These are phyloP conservation scores for Hipposideros larvatus DNA, from an alignment of 2,797 vertebrate genomes.

Conservation along the genomic window DNA sequence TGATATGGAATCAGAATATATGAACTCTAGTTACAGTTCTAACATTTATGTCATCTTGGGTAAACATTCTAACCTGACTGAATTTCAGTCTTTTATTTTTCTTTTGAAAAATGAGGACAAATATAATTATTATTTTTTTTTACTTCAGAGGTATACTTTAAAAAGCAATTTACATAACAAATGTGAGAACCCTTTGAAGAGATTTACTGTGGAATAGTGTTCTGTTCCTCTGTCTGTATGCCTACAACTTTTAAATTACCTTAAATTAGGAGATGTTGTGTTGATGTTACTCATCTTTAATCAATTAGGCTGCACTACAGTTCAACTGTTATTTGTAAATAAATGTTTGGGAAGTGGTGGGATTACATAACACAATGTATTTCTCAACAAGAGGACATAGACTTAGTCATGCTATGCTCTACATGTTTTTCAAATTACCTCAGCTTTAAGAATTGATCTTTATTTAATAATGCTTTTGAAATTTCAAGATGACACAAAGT, in stretches of 20 bases:
- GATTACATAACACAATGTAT: neutral
- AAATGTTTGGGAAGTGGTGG: neutral
- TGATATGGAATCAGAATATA: neutral
- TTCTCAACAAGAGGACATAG: neutral
- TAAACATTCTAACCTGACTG: neutral
- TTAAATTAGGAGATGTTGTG: neutral
- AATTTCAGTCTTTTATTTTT: neutral
- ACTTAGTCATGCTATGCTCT: neutral
- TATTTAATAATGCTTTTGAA: neutral
- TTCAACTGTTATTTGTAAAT: neutral
- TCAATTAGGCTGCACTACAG: neutral
- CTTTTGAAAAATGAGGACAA: neutral
- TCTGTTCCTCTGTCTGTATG: neutral
- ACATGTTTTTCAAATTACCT: neutral
- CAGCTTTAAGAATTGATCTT: neutral
- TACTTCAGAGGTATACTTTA: neutral
- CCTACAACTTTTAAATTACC: neutral
- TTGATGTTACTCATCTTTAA: neutral
- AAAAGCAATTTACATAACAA: neutral
- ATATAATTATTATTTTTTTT: neutral
- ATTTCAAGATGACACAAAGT: neutral
- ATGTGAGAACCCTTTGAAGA: neutral
- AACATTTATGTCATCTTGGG: neutral
- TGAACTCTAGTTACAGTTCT: neutral
- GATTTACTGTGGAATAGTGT: neutral